Base-by-base conservation (phyloP, 2,888 invertebrate species). In the Acheta domesticus region DNA sequence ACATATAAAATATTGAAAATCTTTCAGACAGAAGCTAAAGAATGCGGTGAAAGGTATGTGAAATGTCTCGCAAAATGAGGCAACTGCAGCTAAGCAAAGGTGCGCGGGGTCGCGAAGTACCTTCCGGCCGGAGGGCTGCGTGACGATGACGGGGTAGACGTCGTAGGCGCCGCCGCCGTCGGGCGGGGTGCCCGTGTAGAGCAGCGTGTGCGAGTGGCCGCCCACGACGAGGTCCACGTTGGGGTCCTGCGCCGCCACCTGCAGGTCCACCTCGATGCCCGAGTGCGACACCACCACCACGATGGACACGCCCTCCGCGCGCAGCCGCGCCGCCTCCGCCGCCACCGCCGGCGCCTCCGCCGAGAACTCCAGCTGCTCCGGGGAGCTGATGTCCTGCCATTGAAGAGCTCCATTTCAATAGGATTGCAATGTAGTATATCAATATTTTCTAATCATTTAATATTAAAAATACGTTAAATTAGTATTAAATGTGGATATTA, bases 221-320 rank as follows among this genome's bases (percentile, higher is more conserved):
- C 96, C 96, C n/a, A 96, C 93, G 80, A 96, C 93, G 0, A 96
- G 89, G 85, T 95, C 94, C 79, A 96, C 90, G 50, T 91, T 90
- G 0, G 91, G 89, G 2, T 93, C 91, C 5, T 89, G 87, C 4
- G 85, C 85, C 0, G 88, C 88, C 2, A 88, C 86, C 48, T 85
- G 82, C 79, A 84, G 82, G 82, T 89, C 89, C 48, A 84, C 89
- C 2, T 91, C 90, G 77, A 94, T 89, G 2, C 96, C 96, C 78
- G 93, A 91, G 85, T 96, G 96, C 0, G 96, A 94, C n/a, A 96
- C 87, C 4, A 93, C 93, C 78, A 96, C 91, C 83, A 96, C 93
- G 78, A 95, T 94, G 83, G 94, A 91, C 4, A 94, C 90, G 0
- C 91, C 92, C 82, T 91, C 87, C 74, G 87, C 88, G 74, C 86